Evolutionary conservation across 2,797 vertebrate genomes (phyloP).

Genomic region (Rousettus madagascariensis): DNA sequence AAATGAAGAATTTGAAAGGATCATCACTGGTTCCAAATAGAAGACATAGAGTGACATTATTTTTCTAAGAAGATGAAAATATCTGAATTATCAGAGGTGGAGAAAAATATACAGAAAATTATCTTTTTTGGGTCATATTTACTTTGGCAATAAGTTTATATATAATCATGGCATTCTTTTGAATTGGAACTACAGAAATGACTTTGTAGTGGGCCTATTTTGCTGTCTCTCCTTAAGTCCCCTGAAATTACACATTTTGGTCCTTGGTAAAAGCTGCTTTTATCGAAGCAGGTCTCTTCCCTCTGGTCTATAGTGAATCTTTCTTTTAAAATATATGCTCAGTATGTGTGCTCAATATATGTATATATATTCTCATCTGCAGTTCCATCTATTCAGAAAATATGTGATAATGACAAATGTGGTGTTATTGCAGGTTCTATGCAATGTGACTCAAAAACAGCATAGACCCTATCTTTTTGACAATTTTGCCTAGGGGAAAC

Average conservation of each 20-base stretch:
- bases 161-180: not conserved
- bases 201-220: not conserved
- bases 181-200: not conserved
- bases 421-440: not conserved
- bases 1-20: not conserved
- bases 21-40: not conserved
- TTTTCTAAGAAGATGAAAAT: conserved; percentile 12
- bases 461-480: not conserved
- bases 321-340: not conserved
- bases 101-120: not conserved
- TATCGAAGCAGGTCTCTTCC: not conserved
- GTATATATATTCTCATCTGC: not conserved
- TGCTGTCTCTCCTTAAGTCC: not conserved
- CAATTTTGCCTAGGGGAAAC: not conserved
- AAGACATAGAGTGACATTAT: not conserved
- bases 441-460: not conserved
- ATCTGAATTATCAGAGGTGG: not conserved
- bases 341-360: not conserved
- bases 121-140: not conserved
- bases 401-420: not conserved
- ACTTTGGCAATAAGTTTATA: not conserved
- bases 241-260: not conserved
- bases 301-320: not conserved
- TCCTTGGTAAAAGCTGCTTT: not conserved
- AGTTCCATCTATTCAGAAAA: not conserved